Conservation (phyloP, 2,888 invertebrate species). For the Nezara viridula region DNA sequence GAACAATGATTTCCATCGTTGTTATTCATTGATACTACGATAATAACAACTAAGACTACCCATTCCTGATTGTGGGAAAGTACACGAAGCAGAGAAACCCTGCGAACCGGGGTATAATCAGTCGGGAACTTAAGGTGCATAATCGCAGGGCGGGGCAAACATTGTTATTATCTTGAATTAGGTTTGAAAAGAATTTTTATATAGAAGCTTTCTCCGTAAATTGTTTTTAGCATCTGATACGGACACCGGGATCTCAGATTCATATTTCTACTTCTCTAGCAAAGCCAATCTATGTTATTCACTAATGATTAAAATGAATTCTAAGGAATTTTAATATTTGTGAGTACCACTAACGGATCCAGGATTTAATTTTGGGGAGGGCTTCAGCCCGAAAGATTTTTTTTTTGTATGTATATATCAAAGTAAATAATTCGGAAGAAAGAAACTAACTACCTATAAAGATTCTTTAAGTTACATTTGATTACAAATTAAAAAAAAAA, state of each 20-base stretch:
- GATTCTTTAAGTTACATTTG: too few relatives aligned
- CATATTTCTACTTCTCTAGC: neutral
- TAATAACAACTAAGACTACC: neutral
- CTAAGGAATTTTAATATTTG: too few relatives aligned
- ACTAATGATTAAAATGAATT: too few relatives aligned
- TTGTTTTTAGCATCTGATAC: neutral
- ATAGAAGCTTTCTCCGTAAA: neutral
- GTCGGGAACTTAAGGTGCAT: neutral
- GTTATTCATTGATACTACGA: neutral
- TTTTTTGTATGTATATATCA: too few relatives aligned
- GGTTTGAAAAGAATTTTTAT: neutral
- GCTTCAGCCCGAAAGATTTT: too few relatives aligned
- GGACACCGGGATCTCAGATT: neutral
- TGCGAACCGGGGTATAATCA: neutral
- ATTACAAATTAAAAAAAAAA: too few relatives aligned
- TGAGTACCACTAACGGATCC: too few relatives aligned
- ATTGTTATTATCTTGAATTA: neutral
- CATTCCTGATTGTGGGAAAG: conserved; percentile 1
- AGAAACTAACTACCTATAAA: too few relatives aligned
- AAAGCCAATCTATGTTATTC: too few relatives aligned
- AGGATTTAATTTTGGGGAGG: too few relatives aligned
- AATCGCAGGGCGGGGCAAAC: neutral
- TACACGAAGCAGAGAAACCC: neutral
- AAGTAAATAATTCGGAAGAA: too few relatives aligned
- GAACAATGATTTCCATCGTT: neutral